Evolutionary conservation across 2,797 vertebrate genomes (phyloP), one percentile per base, ranked within the genome.

Genomic region (Acipenser oxyrinchus): DNA sequence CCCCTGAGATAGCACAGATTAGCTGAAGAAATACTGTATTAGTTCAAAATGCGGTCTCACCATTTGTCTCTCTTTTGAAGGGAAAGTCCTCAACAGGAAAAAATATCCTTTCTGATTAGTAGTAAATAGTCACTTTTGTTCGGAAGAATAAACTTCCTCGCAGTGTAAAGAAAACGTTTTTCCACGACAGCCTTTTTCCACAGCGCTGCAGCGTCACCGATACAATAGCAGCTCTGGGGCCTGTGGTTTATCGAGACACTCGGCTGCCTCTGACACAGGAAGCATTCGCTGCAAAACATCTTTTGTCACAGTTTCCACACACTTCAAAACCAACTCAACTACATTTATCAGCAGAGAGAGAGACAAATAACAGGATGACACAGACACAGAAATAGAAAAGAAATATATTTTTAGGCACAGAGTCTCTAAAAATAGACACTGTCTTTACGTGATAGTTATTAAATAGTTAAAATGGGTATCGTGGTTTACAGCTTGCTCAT

Each of bases 251-350:
- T 84, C 78, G 87, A 86, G 78, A 76, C 79, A 79, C 76, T 70
- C 68, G 1, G 23, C 23, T 37, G 23, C 23, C 4, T 37, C 23
- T 74, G 71, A 75, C 77, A 87, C 86, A 90, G 90, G 90, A 91
- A 91, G 83, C 79, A 78, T 85, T 81, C 83, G 83, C 77, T 74
- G 73, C 85, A 89, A 87, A 90, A 89, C 88, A 89, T 83, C 82
- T 84, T 80, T 73, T 86, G 86, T 90, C 88, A 90, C 83, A 87
- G 82, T 91, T 91, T 91, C 90, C 89, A 89, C 74, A 72, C 81
- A 77, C 79, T 78, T 83, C 77, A 76, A 60, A 74, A 75, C 80
- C 87, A 86, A 77, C 83, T 82, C 18, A 67, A 76, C 85, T 89
- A 89, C 87, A 88, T 85, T 86, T 89, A 90, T 84, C 74, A 67